Percentiles rank a stretch among this genome's conserved stretches.
Evolutionary conservation across 2,888 invertebrate genomes (phyloP).

Genomic region (Tenthredo amoena): DNA sequence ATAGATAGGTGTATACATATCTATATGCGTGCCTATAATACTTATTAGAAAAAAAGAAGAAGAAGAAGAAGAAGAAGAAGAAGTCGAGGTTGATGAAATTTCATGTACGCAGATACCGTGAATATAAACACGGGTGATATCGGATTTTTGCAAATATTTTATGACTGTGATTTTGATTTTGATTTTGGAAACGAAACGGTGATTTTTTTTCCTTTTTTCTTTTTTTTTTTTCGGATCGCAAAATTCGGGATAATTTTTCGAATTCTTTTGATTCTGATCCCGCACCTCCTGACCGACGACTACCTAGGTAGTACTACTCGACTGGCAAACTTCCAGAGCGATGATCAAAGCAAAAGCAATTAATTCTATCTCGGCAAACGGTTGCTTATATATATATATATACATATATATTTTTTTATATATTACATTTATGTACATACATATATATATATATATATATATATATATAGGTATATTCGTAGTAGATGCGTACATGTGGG

Average conservation of each 20-base stretch:
- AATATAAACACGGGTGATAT: too few species aligned
- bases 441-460: not conserved
- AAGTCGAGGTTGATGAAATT: too few species aligned
- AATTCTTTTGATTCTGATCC: not conserved
- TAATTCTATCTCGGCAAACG: conserved; percentile 15
- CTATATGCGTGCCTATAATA: not conserved
- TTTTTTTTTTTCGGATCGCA: not conserved
- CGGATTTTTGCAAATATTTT: too few species aligned
- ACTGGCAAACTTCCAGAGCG: conserved; percentile 32
- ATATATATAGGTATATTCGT: too few species aligned
- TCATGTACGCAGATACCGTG: too few species aligned
- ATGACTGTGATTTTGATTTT: too few species aligned
- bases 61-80: not conserved
- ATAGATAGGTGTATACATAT: not conserved
- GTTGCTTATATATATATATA: not conserved
- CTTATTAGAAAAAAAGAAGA: not conserved
- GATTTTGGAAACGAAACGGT: too few species aligned
- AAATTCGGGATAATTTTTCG: not conserved
- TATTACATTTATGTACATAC: not conserved
- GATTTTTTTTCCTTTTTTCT: not conserved
- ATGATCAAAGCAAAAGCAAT: conserved; percentile 15
- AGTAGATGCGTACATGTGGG: too few species aligned
- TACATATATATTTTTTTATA: too few species aligned
- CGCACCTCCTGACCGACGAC: not conserved
- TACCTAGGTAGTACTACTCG: not conserved